Percentiles rank a stretch among this genome's conserved stretches.
Conservation (phyloP, 37 sponge, comb jelly and placozoan species). For the Cliona cf. orientalis region DNA sequence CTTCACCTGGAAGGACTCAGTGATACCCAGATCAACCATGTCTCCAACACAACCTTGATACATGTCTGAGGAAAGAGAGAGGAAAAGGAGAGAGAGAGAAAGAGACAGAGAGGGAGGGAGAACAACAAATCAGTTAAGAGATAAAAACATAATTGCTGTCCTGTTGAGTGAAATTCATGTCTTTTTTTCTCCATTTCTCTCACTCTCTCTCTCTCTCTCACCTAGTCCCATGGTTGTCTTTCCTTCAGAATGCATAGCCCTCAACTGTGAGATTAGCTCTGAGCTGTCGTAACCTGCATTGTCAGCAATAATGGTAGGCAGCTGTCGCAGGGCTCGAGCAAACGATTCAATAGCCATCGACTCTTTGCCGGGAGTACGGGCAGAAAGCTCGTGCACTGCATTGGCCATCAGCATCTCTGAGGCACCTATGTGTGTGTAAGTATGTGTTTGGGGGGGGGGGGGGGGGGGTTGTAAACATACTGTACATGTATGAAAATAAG, state of each 20-base stretch:
- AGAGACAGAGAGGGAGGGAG: too few relatives aligned
- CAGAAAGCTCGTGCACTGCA: constrained; percentile 90
- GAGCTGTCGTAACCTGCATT: constrained; percentile 99
- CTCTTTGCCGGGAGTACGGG: constrained; percentile 95
- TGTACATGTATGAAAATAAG: not conserved
- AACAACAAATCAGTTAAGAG: too few relatives aligned
- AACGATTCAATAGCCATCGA: constrained; percentile 95
- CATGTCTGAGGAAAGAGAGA: too few relatives aligned
- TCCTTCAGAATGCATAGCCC: constrained; percentile 90
- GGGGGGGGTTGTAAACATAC: too few relatives aligned
- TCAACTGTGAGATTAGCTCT: constrained; percentile 84
- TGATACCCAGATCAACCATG: constrained; percentile 90
- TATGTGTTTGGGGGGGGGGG: not conserved
- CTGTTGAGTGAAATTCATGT: too few relatives aligned
- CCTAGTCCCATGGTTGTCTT: constrained; percentile 82
- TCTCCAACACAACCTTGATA: constrained; percentile 77
- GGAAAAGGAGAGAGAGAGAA: constrained; percentile 5
- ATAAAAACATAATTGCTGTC: too few relatives aligned
- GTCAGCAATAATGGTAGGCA: constrained; percentile 96
- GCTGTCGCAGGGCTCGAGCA: constrained; percentile 88
- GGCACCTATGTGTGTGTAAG: constrained; percentile 56
- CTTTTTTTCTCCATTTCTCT: too few relatives aligned
- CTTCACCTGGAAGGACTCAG: constrained; percentile 95
- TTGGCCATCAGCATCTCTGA: constrained; percentile 98
- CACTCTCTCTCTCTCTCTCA: constrained; percentile 11